A percentile compares a stretch with the other conserved stretches of the same genome.
These are phyloP conservation scores for Drosophila subsilvestris DNA, from an alignment of 2,888 invertebrate genomes.

Conservation along the genomic window DNA sequence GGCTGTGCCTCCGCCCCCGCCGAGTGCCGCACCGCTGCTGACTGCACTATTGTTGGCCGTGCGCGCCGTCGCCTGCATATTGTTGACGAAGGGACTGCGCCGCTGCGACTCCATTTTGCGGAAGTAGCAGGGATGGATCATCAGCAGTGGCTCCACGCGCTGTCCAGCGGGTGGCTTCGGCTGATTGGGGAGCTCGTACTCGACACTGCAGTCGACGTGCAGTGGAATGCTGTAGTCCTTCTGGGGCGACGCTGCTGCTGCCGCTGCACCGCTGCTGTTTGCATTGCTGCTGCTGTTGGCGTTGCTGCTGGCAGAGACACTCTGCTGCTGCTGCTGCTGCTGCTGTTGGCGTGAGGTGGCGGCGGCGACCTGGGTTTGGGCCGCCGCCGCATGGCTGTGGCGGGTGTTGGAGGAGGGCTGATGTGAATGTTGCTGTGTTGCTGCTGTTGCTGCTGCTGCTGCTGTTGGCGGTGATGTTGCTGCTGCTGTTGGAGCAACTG, in stretches of 20 bases:
- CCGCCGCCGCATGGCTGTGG: slow-evolving; percentile 58
- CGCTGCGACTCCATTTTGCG: slow-evolving; percentile 93
- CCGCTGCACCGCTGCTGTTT: slow-evolving; percentile 34
- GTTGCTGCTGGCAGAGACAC: slow-evolving; percentile 48
- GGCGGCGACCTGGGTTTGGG: slow-evolving; percentile 61
- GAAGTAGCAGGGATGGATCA: slow-evolving; percentile 96
- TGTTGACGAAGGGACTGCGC: slow-evolving; percentile 93
- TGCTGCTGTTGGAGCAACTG: slow-evolving; percentile 67
- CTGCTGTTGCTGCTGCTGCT: slow-evolving; percentile 53
- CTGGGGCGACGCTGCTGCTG: slow-evolving; percentile 84
- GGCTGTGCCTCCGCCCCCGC: slow-evolving; percentile 73
- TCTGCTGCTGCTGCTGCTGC: slow-evolving; percentile 22
- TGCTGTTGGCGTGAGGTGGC: slow-evolving; percentile 45
- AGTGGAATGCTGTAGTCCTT: slow-evolving; percentile 94
- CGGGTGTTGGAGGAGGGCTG: slow-evolving; percentile 54
- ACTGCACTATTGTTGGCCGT: slow-evolving; percentile 82
- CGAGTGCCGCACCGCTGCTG: slow-evolving; percentile 59
- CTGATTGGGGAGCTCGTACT: slow-evolving; percentile 95
- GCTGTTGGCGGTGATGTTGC: slow-evolving; percentile 58
- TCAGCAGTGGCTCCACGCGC: slow-evolving; percentile 92
- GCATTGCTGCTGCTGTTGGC: slow-evolving; percentile 60
- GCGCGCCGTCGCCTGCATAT: slow-evolving; percentile 88
- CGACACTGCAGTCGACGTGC: slow-evolving; percentile 95
- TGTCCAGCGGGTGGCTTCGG: slow-evolving; percentile 94
- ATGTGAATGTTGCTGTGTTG: slow-evolving; percentile 53